These are phyloP conservation scores for Callospermophilus lateralis DNA, from an alignment of 2,113 vertebrate species.

Conservation along the genomic window DNA sequence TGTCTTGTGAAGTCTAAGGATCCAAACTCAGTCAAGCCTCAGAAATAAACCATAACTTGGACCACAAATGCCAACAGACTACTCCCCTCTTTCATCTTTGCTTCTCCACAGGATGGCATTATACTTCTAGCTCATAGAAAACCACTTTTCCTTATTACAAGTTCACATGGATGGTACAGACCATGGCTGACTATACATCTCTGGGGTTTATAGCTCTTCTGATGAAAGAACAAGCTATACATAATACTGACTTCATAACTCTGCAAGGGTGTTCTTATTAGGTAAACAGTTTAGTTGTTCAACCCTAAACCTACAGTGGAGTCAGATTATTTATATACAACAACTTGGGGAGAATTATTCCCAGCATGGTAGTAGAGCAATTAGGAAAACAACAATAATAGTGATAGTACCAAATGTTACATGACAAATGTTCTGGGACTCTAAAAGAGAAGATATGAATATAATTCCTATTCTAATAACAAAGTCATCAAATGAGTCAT, in stretches of 20 bases:
- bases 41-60: background rate
- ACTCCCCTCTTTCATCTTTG: background rate
- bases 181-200: background rate
- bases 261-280: background rate
- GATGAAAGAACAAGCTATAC: background rate
- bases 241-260: background rate
- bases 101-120: background rate
- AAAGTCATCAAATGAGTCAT: background rate
- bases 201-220: background rate
- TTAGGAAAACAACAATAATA: background rate
- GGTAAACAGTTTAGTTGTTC: background rate
- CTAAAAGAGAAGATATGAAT: background rate
- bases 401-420: background rate
- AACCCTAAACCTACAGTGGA: background rate
- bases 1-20: background rate
- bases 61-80: background rate
- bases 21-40: background rate
- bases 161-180: background rate
- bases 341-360: background rate
- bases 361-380: background rate
- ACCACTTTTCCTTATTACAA: background rate
- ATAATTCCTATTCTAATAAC: background rate
- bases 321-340: background rate
- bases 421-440: background rate
- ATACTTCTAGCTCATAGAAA: background rate